Evolutionary conservation across 2,888 invertebrate species (phyloP), one percentile per base, ranked within the genome.

Genomic region (Phorcus lineatus): DNA sequence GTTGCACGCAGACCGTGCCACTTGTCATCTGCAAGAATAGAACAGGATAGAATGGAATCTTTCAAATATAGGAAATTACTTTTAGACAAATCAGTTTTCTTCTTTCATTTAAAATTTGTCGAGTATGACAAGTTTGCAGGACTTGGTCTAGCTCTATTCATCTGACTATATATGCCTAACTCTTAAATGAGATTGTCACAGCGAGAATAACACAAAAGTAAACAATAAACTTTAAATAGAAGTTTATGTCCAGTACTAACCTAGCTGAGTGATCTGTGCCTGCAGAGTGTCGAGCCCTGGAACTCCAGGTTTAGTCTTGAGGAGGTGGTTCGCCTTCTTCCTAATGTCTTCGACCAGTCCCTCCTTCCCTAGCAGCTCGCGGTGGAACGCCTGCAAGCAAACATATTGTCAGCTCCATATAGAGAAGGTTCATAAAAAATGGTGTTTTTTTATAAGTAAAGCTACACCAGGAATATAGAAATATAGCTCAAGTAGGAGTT

Each of bases 341-440:
- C 96, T 96, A 16, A 98, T 97, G 57, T 97, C 97, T 92, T 98
- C 98, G 2, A 98, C 94, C 40, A 97, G 94, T 67, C 97, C 97
- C 92, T 98, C 93, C 81, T 92, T 92, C 74, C 87, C 86, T 54
- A 90, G 79, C 79, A 93, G 86, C 78, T 92, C 91, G 52, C 90
- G 88, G 82, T 92, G 91, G 85, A 91, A 90, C 52, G 77, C 82
- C 91, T 91, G 83, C 40, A 85, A 74, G 57, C 70, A 80, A n/a
- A 57, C n/a, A 57, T 36, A 9, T 2, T 2, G 36, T 36, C 7
- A 36, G 7, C 4, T 22, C 13, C 2, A 22, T 4, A 17, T 7
- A 67, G 6, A 6, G 19, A 55, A 55, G 4, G 2, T 4, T 4
- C 36, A 36, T 36, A 36, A 36, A 36, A 36, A 36, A n/a, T n/a